Evolutionary conservation across 92 coral and sea anemone genomes (phyloP).

Genomic region (Siderastrea siderea): DNA sequence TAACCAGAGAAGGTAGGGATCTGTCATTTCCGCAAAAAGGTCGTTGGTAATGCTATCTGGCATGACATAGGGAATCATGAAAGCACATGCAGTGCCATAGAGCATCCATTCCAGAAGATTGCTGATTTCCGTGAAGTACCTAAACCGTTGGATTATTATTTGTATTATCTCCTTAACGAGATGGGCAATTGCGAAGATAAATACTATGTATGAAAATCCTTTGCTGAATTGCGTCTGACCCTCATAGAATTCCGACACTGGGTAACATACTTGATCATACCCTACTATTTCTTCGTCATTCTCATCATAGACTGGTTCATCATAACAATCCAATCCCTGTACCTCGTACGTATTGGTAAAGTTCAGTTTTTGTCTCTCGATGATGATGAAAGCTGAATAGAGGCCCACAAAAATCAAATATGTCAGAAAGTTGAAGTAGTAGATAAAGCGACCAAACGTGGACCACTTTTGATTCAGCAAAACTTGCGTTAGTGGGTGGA

Average conservation of each 20-base stretch:
- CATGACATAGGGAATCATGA: constrained; percentile 70
- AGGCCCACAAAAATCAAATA: constrained; percentile 67
- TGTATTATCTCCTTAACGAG: constrained; percentile 73
- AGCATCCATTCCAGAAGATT: constrained; percentile 74
- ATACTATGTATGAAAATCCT: constrained; percentile 61
- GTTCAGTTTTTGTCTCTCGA: constrained; percentile 26
- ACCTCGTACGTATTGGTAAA: neutral
- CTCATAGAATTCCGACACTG: neutral
- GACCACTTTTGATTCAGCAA: constrained; percentile 83
- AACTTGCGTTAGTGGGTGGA: constrained; percentile 76
- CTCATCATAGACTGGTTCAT: neutral
- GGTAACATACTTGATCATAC: neutral
- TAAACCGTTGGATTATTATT: constrained; percentile 56
- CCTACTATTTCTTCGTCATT: neutral
- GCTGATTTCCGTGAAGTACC: constrained; percentile 73
- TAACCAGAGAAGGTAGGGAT: constrained; percentile 68
- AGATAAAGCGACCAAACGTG: constrained; percentile 71
- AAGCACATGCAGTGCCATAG: constrained; percentile 60
- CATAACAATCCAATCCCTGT: neutral
- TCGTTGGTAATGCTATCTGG: constrained; percentile 20
- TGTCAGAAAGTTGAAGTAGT: constrained; percentile 66
- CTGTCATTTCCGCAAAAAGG: constrained; percentile 26
- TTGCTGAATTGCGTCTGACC: neutral
- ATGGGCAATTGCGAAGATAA: constrained; percentile 60
- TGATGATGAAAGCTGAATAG: constrained; percentile 67